These are phyloP conservation scores for Acrocyrtus sp. DNA, from an alignment of 2,888 invertebrate species.

Conservation along the genomic window DNA sequence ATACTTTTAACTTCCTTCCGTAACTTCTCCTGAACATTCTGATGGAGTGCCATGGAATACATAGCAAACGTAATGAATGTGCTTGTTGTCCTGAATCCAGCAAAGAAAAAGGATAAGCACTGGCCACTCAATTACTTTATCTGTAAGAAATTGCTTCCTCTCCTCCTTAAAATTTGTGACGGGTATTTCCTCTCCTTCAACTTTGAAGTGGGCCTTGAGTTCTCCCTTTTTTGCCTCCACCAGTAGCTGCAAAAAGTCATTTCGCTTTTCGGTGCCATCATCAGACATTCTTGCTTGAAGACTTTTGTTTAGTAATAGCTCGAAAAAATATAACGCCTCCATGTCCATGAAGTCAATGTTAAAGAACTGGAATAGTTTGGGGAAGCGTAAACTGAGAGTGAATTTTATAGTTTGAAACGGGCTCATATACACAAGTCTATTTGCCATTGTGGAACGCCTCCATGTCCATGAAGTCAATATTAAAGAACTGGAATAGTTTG, in stretches of 20 bases:
- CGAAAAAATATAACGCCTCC: slow-evolving; percentile 28
- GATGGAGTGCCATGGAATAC: slow-evolving; percentile 43
- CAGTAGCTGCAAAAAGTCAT: slow-evolving; percentile 38
- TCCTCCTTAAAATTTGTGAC: slow-evolving; percentile 6
- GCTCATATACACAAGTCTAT: slow-evolving; percentile 14
- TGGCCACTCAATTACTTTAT: slow-evolving; percentile 32
- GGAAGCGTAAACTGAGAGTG: slow-evolving; percentile 6
- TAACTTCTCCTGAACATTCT: slow-evolving; percentile 40
- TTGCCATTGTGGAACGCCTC: slow-evolving; percentile 36
- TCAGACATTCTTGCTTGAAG: slow-evolving; percentile 12
- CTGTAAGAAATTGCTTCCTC: slow-evolving; percentile 24
- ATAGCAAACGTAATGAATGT: slow-evolving; percentile 31
- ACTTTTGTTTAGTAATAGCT: slow-evolving; percentile 2
- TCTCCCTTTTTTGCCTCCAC: slow-evolving; percentile 30
- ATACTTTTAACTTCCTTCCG: slow-evolving; percentile 28
- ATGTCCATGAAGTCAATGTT: slow-evolving; percentile 31
- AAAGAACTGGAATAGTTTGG: slow-evolving; percentile 20
- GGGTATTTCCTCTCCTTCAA: not conserved
- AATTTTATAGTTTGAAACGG: slow-evolving; percentile 17
- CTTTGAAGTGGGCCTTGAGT: not conserved
- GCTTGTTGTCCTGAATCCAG: slow-evolving; percentile 44
- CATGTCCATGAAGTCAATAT: slow-evolving; percentile 31
- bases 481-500: slow-evolving; percentile 18
- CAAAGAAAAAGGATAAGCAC: slow-evolving; percentile 45
- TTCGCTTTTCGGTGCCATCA: slow-evolving; percentile 2